Base-by-base conservation (phyloP, 2,113 vertebrate genomes). In the Callionymus lyra region DNA sequence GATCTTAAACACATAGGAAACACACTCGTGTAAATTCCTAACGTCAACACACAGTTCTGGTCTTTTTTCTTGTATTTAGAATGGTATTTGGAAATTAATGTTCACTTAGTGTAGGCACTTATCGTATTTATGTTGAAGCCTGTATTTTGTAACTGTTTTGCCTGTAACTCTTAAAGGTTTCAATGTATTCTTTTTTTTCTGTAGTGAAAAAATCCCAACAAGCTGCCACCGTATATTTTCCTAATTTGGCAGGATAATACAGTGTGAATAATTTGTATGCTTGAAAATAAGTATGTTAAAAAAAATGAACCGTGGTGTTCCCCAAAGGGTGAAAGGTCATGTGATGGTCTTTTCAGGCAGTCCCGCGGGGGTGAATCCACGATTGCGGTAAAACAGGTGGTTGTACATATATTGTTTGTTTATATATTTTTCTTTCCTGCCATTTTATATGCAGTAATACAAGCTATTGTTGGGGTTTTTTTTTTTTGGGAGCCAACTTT, bases 181-280 rank as follows among this genome's bases (percentile, higher is more conserved):
- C 82, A 79, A 85, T 88, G 88, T 93, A 92, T 88, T 89, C 89
- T 91, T 92, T 86, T 68, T 27, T 81, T 82, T 82, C 82, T 88
- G 89, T 94, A 92, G 91, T 93, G 87, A 86, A 88, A 91, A 92
- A 90, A 87, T 66, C 77, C 79, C 79, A 89, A 93, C 89, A 92
- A 86, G 92, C 93, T 95, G 93, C 93, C 91, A 90, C 88, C 89
- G 87, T 91, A 91, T 94, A 93, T 93, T 91, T 93, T 93, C 91
- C 91, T 93, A 92, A 93, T 93, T 94, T 94, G 93, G 93, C 93
- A 97, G 93, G 93, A 97, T 95, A 97, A 95, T 93, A 93, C 91
- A 93, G 90, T 91, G 87, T 89, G 91, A 93, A 95, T 91, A 90
- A 91, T 93, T 91, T 93, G 91, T 94, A 92, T 91, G 89, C 91